A percentile compares a stretch with the other conserved stretches of the same genome.
Evolutionary conservation across 2,797 vertebrate species (phyloP).

Genomic region (Lepus townsendii): DNA sequence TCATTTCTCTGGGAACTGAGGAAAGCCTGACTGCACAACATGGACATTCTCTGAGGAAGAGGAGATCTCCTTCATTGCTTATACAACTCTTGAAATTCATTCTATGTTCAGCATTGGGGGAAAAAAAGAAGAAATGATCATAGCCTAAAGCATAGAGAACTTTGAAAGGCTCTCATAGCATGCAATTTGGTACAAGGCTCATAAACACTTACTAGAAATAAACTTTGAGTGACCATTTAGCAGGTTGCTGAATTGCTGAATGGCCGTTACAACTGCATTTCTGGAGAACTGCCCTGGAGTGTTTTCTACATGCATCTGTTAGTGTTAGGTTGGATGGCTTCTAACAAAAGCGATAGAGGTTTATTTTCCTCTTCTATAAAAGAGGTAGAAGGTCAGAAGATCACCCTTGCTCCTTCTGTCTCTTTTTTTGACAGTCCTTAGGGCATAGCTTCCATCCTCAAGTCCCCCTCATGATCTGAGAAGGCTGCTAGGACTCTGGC

Average conservation of each 20-base stretch:
- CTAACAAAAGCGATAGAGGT: background rate
- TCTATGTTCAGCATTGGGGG: background rate
- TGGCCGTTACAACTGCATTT: background rate
- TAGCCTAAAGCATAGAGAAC: background rate
- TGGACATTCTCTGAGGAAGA: background rate
- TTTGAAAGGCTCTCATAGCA: background rate
- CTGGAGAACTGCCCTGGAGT: background rate
- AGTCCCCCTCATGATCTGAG: background rate
- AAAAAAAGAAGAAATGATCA: background rate
- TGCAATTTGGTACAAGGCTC: background rate
- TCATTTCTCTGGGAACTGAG: constrained; percentile 15
- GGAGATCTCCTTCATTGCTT: background rate
- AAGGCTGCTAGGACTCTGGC: background rate
- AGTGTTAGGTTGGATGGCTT: background rate
- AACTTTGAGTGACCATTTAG: constrained; percentile 2
- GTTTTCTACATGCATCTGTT: background rate
- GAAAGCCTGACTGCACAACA: background rate
- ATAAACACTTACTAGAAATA: background rate
- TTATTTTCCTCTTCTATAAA: background rate
- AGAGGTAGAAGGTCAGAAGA: background rate
- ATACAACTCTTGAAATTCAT: constrained; percentile 45
- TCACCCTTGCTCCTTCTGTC: background rate
- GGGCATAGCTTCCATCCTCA: background rate
- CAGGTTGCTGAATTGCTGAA: background rate
- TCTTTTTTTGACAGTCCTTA: background rate